Evolutionary conservation across 2,797 vertebrate species (phyloP).

Genomic region (Spea hammondii): DNA sequence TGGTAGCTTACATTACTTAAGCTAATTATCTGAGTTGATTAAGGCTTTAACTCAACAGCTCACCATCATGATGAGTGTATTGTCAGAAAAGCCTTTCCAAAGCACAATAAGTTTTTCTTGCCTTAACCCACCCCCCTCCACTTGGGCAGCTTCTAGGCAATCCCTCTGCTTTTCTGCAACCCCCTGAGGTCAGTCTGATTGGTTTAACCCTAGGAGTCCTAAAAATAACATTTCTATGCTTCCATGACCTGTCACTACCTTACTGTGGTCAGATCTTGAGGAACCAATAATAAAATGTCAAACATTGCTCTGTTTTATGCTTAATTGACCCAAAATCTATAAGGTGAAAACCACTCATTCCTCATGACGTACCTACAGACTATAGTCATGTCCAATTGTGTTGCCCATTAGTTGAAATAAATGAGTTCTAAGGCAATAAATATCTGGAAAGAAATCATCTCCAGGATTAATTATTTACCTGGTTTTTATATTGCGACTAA

Average conservation of each 20-base stretch:
- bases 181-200: conserved; percentile 42
- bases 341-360: neutral
- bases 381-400: neutral
- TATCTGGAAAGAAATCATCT: no score
- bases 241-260: neutral
- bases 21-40: no score
- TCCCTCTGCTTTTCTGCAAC: conserved; percentile 33
- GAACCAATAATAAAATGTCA: neutral
- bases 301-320: neutral
- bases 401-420: no score
- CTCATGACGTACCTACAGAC: neutral
- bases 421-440: no score
- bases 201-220: conserved; percentile 48
- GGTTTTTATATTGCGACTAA: no score
- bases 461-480: no score
- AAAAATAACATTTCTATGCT: conserved; percentile 23
- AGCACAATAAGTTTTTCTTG: no score
- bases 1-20: no score
- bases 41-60: no score
- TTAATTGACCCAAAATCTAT: conserved; percentile 1
- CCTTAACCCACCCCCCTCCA: neutral
- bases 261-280: neutral
- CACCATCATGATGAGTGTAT: no score
- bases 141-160: conserved; percentile 6
- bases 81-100: no score